Base-by-base conservation (phyloP, 2,888 invertebrate genomes). In the Diaperis boleti region DNA sequence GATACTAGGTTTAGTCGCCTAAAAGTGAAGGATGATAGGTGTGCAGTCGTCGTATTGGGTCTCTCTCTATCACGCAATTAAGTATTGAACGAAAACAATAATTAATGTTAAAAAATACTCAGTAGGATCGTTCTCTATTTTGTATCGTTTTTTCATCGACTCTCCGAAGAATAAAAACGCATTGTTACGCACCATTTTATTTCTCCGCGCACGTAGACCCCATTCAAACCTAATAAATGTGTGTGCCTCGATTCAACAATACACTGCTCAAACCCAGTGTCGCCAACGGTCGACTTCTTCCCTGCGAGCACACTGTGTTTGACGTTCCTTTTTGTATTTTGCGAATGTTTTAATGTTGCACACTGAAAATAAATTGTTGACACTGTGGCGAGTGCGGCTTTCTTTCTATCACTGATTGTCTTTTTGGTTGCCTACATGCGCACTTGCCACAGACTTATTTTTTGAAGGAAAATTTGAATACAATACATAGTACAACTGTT, bases 1-100 rank as follows among this genome's bases (percentile, higher is more conserved):
- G 64, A 66, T 66, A 64, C 57, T 65, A 67, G 59, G 41, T 49
- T 62, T 45, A 37, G 33, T 54, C 39, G 65, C 69, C 69, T 62
- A 55, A 47, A 29, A 33, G 33, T 5, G 33, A 11, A 10, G 33
- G 5, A 11, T 11, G 10, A 10, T 10, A 2, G 11, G 33, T 3
- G n/a, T n/a, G n/a, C 22, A 10, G 10, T n/a, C 13, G 2, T 11
- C 33, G 13, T 33, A 3, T 13, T 33, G 11, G 2, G 11, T 10
- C 33, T 31, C 5, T 33, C 33, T 33, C 4, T n/a, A n/a, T n/a
- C n/a, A n/a, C n/a, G n/a, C 64, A 66, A 66, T 65, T 65, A 60
- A 59, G 54, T 59, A 54, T 64, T 64, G 59, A 64, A 54, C 63
- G 61, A 60, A 44, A 55, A 69, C 67, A 69, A 69, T 69, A 69